phyloP scores from a whole-genome alignment of 1,140 invertebrate species.

The Drosophila murphyi region DNA sequence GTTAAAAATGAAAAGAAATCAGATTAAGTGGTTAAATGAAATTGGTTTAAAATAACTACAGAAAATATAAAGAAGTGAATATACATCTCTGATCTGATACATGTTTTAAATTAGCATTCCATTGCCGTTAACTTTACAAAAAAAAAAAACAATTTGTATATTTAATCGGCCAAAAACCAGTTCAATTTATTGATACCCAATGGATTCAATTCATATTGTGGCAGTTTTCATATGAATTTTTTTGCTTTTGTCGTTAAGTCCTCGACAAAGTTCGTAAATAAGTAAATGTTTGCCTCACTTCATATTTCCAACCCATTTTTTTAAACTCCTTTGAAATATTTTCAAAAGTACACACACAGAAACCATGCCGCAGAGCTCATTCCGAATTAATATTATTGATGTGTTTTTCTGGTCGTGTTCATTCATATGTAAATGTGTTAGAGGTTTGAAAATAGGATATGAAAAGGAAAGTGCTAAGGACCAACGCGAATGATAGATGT shows the following conservation, averaged over 20 bases:
- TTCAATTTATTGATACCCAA: neutral
- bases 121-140: neutral
- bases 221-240: neutral
- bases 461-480: neutral
- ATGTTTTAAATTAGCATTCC: neutral
- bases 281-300: conserved; percentile 3
- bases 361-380: neutral
- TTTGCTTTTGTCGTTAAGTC: neutral
- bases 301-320: neutral
- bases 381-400: conserved; percentile 21
- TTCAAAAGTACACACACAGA: neutral
- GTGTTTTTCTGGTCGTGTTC: conserved; percentile 9
- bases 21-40: neutral
- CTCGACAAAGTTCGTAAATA: neutral
- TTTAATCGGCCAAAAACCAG: neutral
- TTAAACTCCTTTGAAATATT: neutral
- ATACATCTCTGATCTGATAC: neutral
- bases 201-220: neutral
- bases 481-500: neutral
- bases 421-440: conserved; percentile 12
- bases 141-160: neutral
- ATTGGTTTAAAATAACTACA: neutral
- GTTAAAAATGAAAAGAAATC: neutral
- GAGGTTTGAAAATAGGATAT: neutral
- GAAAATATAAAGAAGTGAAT: neutral